A percentile compares a stretch with the other conserved stretches of the same genome.
phyloP scores from a whole-genome alignment of 2,888 invertebrate genomes.

The Sepiola atlantica region DNA sequence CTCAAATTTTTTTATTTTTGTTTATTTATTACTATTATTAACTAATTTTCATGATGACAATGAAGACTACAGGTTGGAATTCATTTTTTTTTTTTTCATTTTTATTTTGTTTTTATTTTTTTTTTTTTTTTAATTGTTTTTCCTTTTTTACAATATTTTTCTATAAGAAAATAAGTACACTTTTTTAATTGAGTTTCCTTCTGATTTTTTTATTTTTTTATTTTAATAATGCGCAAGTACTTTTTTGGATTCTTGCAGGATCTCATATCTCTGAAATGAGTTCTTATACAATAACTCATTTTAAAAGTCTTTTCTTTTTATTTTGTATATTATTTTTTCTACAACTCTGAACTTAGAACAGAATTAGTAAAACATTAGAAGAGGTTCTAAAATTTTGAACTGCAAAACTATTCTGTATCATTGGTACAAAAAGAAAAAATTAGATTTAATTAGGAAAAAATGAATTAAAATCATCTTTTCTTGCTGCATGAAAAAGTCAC shows the following conservation, averaged over 20 bases:
- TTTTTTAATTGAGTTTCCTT: not conserved
- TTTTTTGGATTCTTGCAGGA: not conserved
- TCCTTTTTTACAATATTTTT: not conserved
- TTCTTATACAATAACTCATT: too few relatives aligned
- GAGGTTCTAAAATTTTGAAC: not conserved
- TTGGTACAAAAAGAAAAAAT: not conserved
- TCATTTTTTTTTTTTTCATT: not conserved
- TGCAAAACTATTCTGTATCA: not conserved
- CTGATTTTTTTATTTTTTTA: not conserved
- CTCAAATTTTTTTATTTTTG: not conserved
- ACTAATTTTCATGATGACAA: not conserved
- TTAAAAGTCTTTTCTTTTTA: too few relatives aligned
- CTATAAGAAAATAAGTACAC: not conserved
- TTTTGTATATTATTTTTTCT: too few relatives aligned
- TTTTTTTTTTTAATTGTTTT: not conserved
- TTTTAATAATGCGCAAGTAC: not conserved
- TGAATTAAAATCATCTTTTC: not conserved
- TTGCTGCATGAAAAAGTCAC: not conserved
- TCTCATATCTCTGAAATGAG: not conserved
- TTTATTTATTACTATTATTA: not conserved
- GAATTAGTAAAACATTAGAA: not conserved
- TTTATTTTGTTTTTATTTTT: not conserved
- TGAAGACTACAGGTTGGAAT: not conserved
- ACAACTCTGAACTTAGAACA: not conserved
- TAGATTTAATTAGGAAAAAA: not conserved